Evolutionary conservation across 2,113 vertebrate species (phyloP), one percentile per base, ranked within the genome.

Genomic region (Vanacampus margaritifer): DNA sequence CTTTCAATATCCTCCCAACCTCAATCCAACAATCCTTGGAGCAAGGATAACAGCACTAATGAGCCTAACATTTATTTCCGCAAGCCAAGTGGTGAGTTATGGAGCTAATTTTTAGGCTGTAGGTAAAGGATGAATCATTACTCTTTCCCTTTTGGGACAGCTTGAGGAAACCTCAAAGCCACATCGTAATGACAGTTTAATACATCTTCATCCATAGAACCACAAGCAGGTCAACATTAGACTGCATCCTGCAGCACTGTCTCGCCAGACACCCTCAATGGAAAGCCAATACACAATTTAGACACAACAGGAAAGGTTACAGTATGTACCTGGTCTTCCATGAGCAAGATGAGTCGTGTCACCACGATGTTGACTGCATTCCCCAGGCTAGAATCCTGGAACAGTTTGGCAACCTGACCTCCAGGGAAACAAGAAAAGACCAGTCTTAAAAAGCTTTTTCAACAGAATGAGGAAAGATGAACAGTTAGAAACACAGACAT

Each of bases 381-480:
- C 91, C 96, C 97, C 93, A 99, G 95, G 94, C 97, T 99, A 60
- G 97, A 98, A 94, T 99, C 97, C 93, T 98, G 96, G 94, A 98
- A 99, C 95, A 99, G 97, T 98, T 98, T 99, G 95, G 97, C 95
- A 97, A 98, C 96, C 97, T 99, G 97, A 98, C 97, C 97, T 99
- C 97, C 96, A 99, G 94, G 94, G 94, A 98, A 98, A 97, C 93
- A 99, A 98, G 93, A 94, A 96, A 97, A 95, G 92, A 93, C 83
- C 92, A 96, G 95, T 97, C 94, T 98, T 97, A 98, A 95, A 95
- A 95, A 78, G 75, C 79, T 81, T 84, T 35, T 2, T 46, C 51
- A 64, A 12, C n/a, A 14, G 69, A 41, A 17, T 43, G 54, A 66
- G 45, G 58, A 54, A 65, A n/a, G n/a, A n/a, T n/a, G 45, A 28